These are phyloP conservation scores for Meandrina meandrites DNA, from an alignment of 92 coral and sea anemone genomes.

Conservation along the genomic window DNA sequence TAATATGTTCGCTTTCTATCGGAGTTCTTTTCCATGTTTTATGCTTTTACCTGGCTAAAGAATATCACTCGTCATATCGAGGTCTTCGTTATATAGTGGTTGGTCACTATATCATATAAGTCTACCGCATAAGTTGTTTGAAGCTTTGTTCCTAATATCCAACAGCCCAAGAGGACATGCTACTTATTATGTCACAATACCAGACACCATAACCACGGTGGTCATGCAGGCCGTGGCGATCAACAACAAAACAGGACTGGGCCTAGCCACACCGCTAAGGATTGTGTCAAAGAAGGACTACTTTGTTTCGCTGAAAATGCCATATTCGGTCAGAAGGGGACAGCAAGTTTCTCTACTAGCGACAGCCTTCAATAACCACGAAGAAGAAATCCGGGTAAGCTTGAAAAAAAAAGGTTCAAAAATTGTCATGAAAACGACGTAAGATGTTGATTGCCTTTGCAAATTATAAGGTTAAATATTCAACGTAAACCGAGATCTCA, in stretches of 20 bases:
- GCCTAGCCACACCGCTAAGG: slow-evolving; percentile 73
- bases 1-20: no score
- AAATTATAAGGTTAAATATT: no score
- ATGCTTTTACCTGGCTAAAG: no score
- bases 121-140: no score
- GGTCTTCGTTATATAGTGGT: no score
- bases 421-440: neutral
- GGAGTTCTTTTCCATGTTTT: no score
- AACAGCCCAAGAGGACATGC: slow-evolving; percentile 53
- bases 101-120: no score
- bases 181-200: slow-evolving; percentile 64
- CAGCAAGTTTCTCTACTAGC: slow-evolving; percentile 82
- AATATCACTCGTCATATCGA: no score
- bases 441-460: neutral
- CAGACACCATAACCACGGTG: slow-evolving; percentile 90
- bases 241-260: slow-evolving; percentile 88
- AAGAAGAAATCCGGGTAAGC: slow-evolving; percentile 47
- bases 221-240: slow-evolving; percentile 88
- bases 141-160: neutral
- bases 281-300: slow-evolving; percentile 44
- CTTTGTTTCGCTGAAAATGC: slow-evolving; percentile 76
- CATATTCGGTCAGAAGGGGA: slow-evolving; percentile 86
- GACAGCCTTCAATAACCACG: slow-evolving; percentile 77
- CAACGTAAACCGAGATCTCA: no score
- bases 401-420: neutral